Percentiles rank a stretch among this genome's conserved stretches.
These are phyloP conservation scores for Hydroisotoma schaefferi DNA, from an alignment of 2,888 invertebrate species.

Conservation along the genomic window DNA sequence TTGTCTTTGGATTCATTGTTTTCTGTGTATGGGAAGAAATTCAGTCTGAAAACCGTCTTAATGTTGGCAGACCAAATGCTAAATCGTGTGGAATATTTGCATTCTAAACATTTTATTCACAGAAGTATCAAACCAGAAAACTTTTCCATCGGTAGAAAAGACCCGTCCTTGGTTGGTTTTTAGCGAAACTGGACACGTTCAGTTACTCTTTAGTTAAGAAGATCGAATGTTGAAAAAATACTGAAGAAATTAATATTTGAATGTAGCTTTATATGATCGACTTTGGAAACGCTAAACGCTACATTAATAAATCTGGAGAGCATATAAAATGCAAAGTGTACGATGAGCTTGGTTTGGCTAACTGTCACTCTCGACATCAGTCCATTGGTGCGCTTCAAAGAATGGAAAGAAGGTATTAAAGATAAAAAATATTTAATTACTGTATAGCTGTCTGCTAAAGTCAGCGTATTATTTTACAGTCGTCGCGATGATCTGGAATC, in stretches of 20 bases:
- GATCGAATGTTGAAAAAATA: neutral
- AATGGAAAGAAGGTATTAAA: slow-evolving; percentile 29
- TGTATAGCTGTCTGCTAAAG: neutral
- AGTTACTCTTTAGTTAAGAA: neutral
- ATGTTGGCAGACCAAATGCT: slow-evolving; percentile 23
- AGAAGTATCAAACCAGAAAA: slow-evolving; percentile 30
- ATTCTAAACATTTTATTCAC: slow-evolving; percentile 26
- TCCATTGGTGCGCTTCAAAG: slow-evolving; percentile 33
- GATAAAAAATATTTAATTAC: neutral
- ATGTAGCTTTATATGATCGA: slow-evolving; percentile 37
- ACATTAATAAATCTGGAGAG: slow-evolving; percentile 26
- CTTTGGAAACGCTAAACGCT: slow-evolving; percentile 35
- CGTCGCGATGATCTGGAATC: slow-evolving; percentile 35
- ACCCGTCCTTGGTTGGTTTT: slow-evolving; percentile 18
- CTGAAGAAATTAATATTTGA: no score
- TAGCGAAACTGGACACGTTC: neutral
- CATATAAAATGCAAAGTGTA: slow-evolving; percentile 35
- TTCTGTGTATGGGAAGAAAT: slow-evolving; percentile 3
- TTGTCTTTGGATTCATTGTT: slow-evolving; percentile 21
- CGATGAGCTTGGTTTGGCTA: slow-evolving; percentile 29
- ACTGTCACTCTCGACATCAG: slow-evolving; percentile 34
- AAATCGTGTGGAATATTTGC: slow-evolving; percentile 21
- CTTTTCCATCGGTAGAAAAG: slow-evolving; percentile 25
- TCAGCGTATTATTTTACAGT: slow-evolving; percentile 15
- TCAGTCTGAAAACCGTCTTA: slow-evolving; percentile 22